phyloP scores from a whole-genome alignment of 2,797 vertebrate species.

The Characodon lateralis region DNA sequence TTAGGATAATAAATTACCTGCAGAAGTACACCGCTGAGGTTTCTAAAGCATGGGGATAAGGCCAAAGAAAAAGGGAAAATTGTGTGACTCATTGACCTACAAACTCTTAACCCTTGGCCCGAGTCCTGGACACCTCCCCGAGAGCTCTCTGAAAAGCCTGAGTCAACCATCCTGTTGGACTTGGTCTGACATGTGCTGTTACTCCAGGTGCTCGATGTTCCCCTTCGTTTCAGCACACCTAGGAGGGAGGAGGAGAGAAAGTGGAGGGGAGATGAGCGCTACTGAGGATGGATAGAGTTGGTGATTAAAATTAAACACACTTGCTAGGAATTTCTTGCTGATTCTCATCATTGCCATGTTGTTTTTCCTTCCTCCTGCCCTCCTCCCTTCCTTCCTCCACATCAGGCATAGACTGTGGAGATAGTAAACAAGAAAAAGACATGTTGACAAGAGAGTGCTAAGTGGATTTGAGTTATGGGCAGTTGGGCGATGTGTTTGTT shows the following conservation, averaged over 20 bases:
- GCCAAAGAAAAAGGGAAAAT: conserved; percentile 79
- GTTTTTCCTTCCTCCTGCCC: conserved; percentile 38
- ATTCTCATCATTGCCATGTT: conserved; percentile 67
- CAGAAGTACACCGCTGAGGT: conserved; percentile 80
- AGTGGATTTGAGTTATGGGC: conserved; percentile 88
- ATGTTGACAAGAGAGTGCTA: conserved; percentile 83
- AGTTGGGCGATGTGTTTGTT: conserved; percentile 87
- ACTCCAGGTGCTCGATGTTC: conserved; percentile 53
- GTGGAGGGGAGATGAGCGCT: conserved; percentile 33
- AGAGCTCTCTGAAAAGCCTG: conserved; percentile 52
- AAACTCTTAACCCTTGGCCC: conserved; percentile 84
- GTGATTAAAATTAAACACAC: conserved; percentile 84
- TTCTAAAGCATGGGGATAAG: conserved; percentile 74
- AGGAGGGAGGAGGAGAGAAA: neutral
- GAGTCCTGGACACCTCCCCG: conserved; percentile 71
- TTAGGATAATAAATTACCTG: conserved; percentile 81
- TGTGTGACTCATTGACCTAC: conserved; percentile 76
- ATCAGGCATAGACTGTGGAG: conserved; percentile 52
- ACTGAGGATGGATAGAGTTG: conserved; percentile 77
- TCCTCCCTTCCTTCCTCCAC: conserved; percentile 23
- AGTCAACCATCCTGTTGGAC: conserved; percentile 65
- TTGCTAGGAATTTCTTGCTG: conserved; percentile 67
- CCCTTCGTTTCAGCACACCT: conserved; percentile 65
- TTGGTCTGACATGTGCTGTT: conserved; percentile 64
- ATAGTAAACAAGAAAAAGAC: conserved; percentile 72